Conservation (phyloP, 2,797 vertebrate genomes). For the Pempheris klunzingeri region DNA sequence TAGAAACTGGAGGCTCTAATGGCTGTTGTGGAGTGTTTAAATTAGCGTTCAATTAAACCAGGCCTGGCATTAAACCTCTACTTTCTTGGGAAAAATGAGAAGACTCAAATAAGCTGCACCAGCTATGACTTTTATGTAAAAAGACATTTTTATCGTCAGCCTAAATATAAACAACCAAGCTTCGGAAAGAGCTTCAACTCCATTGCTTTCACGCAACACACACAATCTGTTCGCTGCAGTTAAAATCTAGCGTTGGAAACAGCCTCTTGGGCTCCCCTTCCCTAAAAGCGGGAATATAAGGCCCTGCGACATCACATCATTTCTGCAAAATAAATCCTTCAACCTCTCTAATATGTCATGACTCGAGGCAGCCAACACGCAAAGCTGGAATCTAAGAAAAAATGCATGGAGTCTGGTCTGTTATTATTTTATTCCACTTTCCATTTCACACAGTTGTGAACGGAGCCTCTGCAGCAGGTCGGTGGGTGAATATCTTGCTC, state of each 20-base stretch:
- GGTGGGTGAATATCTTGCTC: conserved; percentile 54
- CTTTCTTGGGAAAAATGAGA: background rate
- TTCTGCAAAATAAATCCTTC: conserved; percentile 47
- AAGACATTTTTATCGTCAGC: conserved; percentile 10
- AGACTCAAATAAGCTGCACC: background rate
- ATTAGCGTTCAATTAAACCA: conserved; percentile 37
- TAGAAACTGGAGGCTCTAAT: conserved; percentile 48
- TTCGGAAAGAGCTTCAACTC: background rate
- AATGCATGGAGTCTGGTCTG: conserved; percentile 27
- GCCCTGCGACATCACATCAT: conserved; percentile 33
- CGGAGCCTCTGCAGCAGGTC: conserved; percentile 27
- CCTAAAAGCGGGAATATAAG: background rate
- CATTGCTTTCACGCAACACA: background rate
- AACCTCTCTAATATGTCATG: conserved; percentile 28
- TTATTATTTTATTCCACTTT: conserved; percentile 75
- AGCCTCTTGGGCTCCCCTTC: background rate
- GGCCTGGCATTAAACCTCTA: conserved; percentile 7
- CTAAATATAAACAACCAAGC: background rate
- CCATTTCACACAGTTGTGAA: conserved; percentile 42
- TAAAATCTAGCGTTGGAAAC: background rate
- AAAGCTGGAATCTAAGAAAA: conserved; percentile 18
- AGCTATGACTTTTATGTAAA: conserved; percentile 13
- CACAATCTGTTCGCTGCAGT: background rate
- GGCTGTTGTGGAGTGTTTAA: conserved; percentile 50
- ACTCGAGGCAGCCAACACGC: conserved; percentile 29